Evolutionary conservation across 2,113 vertebrate species (phyloP).

Genomic region (Menura novaehollandiae): DNA sequence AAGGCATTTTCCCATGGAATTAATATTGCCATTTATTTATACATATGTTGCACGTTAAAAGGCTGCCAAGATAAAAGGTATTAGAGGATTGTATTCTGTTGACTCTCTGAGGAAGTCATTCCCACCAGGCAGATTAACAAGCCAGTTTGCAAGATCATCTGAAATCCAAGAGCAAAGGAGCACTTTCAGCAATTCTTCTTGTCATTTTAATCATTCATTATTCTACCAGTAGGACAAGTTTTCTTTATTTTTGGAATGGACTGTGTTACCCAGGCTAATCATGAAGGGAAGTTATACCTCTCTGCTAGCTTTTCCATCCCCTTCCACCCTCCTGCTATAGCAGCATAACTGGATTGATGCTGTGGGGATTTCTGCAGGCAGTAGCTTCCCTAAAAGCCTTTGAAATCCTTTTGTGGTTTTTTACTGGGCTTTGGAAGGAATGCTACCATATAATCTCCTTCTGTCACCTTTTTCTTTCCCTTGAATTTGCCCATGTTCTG

Average conservation of each 20-base stretch:
- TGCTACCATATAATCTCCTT: not conserved
- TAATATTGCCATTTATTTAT: not conserved
- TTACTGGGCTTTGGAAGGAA: not conserved
- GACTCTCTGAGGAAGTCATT: not conserved
- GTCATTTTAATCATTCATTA: not conserved
- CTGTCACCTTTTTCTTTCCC: not conserved
- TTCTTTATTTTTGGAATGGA: not conserved
- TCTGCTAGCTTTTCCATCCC: not conserved
- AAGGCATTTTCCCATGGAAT: not conserved
- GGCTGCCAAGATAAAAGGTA: not conserved
- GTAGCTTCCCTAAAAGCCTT: not conserved
- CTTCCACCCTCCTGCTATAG: not conserved
- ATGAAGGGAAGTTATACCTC: accelerated
- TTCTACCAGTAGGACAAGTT: not conserved
- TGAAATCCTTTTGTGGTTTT: not conserved
- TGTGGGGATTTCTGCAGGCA: not conserved
- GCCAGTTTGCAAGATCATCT: not conserved
- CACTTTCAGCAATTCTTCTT: not conserved
- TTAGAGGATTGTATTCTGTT: not conserved
- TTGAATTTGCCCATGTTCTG: not conserved
- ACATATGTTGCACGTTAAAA: not conserved
- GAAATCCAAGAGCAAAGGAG: not conserved
- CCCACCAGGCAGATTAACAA: not conserved
- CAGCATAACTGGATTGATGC: not conserved
- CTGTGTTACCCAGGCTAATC: not conserved